These are phyloP conservation scores for Malurus alboscapulatus DNA, from an alignment of 2,113 vertebrate species.

Conservation along the genomic window DNA sequence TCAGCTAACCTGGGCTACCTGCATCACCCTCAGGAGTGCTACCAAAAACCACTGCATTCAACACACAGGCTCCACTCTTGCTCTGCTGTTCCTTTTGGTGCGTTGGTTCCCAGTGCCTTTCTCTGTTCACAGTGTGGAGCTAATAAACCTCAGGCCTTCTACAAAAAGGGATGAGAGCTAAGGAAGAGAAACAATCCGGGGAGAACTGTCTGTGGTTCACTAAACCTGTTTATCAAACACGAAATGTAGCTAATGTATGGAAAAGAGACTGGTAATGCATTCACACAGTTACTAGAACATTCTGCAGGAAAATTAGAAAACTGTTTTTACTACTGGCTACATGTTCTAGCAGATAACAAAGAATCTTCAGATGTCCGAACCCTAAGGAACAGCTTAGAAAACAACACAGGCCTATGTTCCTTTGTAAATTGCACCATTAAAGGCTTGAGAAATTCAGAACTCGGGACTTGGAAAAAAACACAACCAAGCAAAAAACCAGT, in stretches of 20 bases:
- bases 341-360: background rate
- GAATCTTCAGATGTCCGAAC: background rate
- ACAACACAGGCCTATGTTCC: background rate
- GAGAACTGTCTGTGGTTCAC: background rate
- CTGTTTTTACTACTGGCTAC: background rate
- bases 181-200: fast-evolving
- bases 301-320: background rate
- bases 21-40: background rate
- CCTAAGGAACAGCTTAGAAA: background rate
- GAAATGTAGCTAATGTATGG: background rate
- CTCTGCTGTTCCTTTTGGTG: background rate
- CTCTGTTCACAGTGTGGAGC: fast-evolving
- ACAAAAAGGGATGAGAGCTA: background rate
- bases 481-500: fast-evolving
- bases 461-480: background rate
- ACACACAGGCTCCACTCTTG: background rate
- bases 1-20: background rate
- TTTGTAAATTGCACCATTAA: background rate
- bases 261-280: background rate
- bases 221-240: background rate
- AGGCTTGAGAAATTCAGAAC: background rate
- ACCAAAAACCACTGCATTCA: fast-evolving
- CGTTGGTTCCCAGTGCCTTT: background rate
- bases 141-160: background rate
- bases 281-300: background rate